Base-by-base conservation (phyloP, 2,888 invertebrate species). In the Smittia sp. region DNA sequence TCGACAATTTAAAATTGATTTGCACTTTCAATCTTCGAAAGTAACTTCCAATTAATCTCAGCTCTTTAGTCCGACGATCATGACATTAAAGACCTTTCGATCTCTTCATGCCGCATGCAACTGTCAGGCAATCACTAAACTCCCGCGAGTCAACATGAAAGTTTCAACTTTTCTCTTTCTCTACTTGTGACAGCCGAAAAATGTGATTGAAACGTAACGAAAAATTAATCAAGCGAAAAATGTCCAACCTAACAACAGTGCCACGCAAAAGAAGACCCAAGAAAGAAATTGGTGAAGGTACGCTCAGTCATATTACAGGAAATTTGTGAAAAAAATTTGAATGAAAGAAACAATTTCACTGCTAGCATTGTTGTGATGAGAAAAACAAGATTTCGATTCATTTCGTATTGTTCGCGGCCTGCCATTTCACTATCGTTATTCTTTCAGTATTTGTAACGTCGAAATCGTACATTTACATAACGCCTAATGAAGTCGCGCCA, bases 381-480 rank as follows among this genome's bases (percentile, higher is more conserved):
- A 58, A 24, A 24, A 15, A 58, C 20, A 58, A 46, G 52, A 13
- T 65, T 32, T 22, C 32, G 39, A 52, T 67, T 67, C 52, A 13
- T 32, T 68, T 68, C 38, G 52, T 32, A 18, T 22, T 22, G 58
- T 58, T 22, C 58, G 18, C 1, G 20, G 22, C n/a, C 4, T 63
- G 63, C n/a, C 77, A 80, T 78, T 80, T 81, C 79, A 78, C 77
- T 76, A 67, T 75, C 73, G 32, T 32, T 76, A 9, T 73, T 66
- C 18, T 81, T 82, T 22, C 82, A 82, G 87, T 88, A 75, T 85
- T 82, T 77, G 83, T 88, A 77, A 83, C 87, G 18, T 87, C 87
- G 24, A 83, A 86, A 58, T 85, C 87, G 74, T 84, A 80, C 77
- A 84, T 87, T 73, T 86, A 86, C 79, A 80, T 87, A 77, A 80